Conservation (phyloP, 2,113 vertebrate genomes). For the Ondatra zibethicus region DNA sequence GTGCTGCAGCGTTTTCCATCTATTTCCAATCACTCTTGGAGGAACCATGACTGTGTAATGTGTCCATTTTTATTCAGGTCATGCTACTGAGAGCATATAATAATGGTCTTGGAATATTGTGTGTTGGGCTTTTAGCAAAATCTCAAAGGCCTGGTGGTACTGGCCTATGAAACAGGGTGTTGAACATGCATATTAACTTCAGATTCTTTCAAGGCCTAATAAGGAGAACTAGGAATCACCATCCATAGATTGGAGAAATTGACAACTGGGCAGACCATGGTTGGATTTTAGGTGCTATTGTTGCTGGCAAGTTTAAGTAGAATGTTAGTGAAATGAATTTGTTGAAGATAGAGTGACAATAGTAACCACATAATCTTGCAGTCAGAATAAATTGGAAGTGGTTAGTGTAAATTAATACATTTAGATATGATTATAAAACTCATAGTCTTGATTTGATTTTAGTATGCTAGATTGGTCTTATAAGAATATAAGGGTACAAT, state of each 20-base stretch:
- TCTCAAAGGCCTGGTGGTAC: slow-evolving; percentile 32
- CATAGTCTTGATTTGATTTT: background rate
- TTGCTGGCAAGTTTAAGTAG: background rate
- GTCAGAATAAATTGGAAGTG: background rate
- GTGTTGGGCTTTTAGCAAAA: slow-evolving; percentile 69
- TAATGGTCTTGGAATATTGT: slow-evolving; percentile 63
- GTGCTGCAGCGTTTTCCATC: slow-evolving; percentile 72
- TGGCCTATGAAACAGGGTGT: background rate
- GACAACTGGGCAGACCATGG: background rate
- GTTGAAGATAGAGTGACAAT: background rate
- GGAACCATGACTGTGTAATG: slow-evolving; percentile 69
- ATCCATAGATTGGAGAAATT: background rate
- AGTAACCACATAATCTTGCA: background rate
- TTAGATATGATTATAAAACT: background rate
- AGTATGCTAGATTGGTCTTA: background rate
- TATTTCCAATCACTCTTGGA: slow-evolving; percentile 79
- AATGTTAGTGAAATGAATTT: background rate
- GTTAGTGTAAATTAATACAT: background rate
- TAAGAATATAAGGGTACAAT: background rate
- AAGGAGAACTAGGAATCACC: background rate
- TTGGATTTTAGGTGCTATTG: background rate
- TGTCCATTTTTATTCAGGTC: slow-evolving; percentile 76
- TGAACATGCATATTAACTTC: background rate
- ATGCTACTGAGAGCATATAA: slow-evolving; percentile 60
- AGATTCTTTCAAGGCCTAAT: background rate